Percentiles rank a stretch among this genome's conserved stretches.
These are phyloP conservation scores for Sisyra nigra DNA, from an alignment of 2,888 invertebrate species.

Conservation along the genomic window DNA sequence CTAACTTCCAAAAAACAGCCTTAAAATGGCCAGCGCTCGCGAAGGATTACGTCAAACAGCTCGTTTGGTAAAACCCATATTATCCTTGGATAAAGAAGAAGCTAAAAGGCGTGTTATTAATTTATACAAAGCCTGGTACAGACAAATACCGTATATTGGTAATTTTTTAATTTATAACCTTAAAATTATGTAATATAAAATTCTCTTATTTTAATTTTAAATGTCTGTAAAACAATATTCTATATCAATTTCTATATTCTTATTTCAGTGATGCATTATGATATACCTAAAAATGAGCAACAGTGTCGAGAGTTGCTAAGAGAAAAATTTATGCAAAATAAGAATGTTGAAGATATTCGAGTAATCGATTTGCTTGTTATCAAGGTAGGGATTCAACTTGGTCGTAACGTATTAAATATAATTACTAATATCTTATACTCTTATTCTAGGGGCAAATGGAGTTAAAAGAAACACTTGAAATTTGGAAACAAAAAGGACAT, in stretches of 20 bases:
- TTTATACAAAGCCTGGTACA: slow-evolving; percentile 88
- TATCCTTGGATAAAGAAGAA: slow-evolving; percentile 62
- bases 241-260: background rate
- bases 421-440: slow-evolving; percentile 4
- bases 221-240: slow-evolving; percentile 7
- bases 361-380: slow-evolving; percentile 83
- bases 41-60: too few relatives aligned
- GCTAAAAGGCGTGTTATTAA: slow-evolving; percentile 69
- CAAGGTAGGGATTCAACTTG: slow-evolving; percentile 44
- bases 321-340: slow-evolving; percentile 62
- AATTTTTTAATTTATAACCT: slow-evolving; percentile 24
- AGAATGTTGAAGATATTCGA: slow-evolving; percentile 66
- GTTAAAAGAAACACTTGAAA: slow-evolving; percentile 65
- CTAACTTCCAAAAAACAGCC: too few relatives aligned
- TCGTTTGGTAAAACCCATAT: slow-evolving; percentile 55
- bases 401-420: background rate
- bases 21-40: too few relatives aligned
- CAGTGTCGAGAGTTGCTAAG: slow-evolving; percentile 58
- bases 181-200: slow-evolving; percentile 15
- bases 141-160: slow-evolving; percentile 82
- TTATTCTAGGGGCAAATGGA: slow-evolving; percentile 82
- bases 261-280: slow-evolving; percentile 62
- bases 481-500: slow-evolving; percentile 82
- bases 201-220: slow-evolving; percentile 19
- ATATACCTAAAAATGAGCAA: slow-evolving; percentile 57